Evolutionary conservation across 2,113 vertebrate species (phyloP).

Genomic region (Girardinichthys multiradiatus): DNA sequence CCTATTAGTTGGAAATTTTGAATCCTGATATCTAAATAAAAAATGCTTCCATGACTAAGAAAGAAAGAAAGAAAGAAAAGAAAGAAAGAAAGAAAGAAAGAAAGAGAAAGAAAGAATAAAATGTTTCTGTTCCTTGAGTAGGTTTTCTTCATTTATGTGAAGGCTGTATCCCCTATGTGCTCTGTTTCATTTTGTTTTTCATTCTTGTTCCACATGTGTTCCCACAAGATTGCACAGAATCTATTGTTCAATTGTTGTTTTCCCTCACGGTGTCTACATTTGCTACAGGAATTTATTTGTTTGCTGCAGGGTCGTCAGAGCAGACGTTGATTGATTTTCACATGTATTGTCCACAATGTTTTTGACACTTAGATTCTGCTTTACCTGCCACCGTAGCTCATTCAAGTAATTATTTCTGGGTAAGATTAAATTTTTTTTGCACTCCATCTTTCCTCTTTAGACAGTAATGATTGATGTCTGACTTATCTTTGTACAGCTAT

Average conservation of each 20-base stretch:
- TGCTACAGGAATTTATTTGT: conserved; percentile 1
- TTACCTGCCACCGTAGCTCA: not conserved
- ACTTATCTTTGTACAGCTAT: not conserved
- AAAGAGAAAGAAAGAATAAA: not conserved
- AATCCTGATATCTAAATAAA: too few species aligned
- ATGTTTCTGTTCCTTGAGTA: not conserved
- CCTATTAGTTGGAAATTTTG: too few species aligned
- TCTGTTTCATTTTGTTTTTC: not conserved
- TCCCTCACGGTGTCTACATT: not conserved
- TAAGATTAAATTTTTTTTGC: too few species aligned
- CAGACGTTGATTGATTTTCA: not conserved
- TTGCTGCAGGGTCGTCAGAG: not conserved
- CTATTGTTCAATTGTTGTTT: not conserved
- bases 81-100: too few species aligned
- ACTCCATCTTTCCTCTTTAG: not conserved
- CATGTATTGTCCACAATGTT: not conserved
- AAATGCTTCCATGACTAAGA: too few species aligned
- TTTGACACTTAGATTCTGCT: not conserved
- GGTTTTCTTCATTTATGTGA: not conserved
- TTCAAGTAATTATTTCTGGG: not conserved
- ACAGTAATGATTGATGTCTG: not conserved
- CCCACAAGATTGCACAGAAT: not conserved
- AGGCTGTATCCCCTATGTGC: not conserved
- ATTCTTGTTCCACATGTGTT: not conserved
- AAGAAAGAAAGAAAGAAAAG: too few species aligned